phyloP scores from a whole-genome alignment of 2,888 invertebrate species.

The Monopis laevigella region DNA sequence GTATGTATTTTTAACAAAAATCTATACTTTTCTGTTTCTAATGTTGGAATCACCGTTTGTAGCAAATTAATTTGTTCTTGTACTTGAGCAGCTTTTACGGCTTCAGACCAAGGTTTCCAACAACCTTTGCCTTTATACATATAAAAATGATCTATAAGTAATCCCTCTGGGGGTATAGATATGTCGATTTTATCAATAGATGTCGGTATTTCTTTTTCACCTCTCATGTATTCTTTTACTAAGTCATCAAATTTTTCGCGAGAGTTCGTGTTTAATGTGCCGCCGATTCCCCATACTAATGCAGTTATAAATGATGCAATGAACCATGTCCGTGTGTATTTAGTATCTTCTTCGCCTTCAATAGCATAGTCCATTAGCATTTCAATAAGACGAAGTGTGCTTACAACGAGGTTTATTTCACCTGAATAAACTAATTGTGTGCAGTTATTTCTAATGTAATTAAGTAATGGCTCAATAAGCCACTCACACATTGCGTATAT shows the following conservation, averaged over 20 bases:
- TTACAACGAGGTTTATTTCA: conserved; percentile 75
- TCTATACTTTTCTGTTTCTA: conserved; percentile 85
- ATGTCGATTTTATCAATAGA: conserved; percentile 76
- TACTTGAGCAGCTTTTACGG: conserved; percentile 64
- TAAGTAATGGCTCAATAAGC: conserved; percentile 79
- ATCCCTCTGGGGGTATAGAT: conserved; percentile 78
- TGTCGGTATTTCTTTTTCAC: conserved; percentile 45
- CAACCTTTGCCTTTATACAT: conserved; percentile 83
- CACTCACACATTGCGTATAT: conserved; percentile 75
- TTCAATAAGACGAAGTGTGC: conserved; percentile 78
- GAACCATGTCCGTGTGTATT: conserved; percentile 75
- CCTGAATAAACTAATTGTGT: conserved; percentile 72
- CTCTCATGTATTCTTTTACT: conserved; percentile 60
- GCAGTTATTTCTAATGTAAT: conserved; percentile 78
- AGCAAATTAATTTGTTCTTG: conserved; percentile 72
- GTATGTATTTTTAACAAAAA: conserved; percentile 80
- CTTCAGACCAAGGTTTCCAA: conserved; percentile 89
- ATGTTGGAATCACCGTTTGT: conserved; percentile 84
- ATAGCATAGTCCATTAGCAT: conserved; percentile 81
- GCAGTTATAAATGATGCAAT: conserved; percentile 80
- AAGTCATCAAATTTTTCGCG: conserved; percentile 73
- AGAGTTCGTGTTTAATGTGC: conserved; percentile 78
- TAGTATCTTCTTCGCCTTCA: conserved; percentile 75
- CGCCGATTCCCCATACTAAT: conserved; percentile 87
- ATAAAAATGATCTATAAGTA: conserved; percentile 84